phyloP scores from a whole-genome alignment of 1,140 invertebrate genomes.

The Neodiprion fabricii region DNA sequence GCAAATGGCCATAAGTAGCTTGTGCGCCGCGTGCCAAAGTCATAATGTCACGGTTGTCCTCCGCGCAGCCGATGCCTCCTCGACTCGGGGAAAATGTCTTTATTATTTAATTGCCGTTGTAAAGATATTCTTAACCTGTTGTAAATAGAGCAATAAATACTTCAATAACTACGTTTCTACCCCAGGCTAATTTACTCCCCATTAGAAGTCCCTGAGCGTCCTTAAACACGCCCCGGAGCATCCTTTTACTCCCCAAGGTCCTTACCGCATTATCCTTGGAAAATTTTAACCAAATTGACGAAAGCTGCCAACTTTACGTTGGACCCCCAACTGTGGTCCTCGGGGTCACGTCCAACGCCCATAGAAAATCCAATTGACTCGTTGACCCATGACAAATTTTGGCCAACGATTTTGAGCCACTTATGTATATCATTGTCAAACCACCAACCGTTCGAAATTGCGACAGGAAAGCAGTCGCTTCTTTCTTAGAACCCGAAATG shows the following conservation, averaged over 20 bases:
- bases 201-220: neutral
- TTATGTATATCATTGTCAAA: neutral
- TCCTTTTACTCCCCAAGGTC: too few species aligned
- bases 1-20: neutral
- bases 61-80: too few species aligned
- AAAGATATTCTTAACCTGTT: neutral
- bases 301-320: neutral
- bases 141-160: neutral
- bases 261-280: neutral
- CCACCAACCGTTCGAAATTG: neutral
- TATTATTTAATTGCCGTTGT: neutral
- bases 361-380: neutral
- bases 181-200: neutral
- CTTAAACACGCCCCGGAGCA: neutral
- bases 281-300: neutral
- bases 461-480: neutral
- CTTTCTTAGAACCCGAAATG: neutral
- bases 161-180: neutral
- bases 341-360: neutral
- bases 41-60: too few species aligned
- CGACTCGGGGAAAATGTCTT: neutral
- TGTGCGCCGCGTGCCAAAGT: neutral
- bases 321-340: neutral
- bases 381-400: neutral
- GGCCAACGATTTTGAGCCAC: neutral